Base-by-base conservation (phyloP, 2,113 vertebrate species). In the Melanerpes formicivorus region DNA sequence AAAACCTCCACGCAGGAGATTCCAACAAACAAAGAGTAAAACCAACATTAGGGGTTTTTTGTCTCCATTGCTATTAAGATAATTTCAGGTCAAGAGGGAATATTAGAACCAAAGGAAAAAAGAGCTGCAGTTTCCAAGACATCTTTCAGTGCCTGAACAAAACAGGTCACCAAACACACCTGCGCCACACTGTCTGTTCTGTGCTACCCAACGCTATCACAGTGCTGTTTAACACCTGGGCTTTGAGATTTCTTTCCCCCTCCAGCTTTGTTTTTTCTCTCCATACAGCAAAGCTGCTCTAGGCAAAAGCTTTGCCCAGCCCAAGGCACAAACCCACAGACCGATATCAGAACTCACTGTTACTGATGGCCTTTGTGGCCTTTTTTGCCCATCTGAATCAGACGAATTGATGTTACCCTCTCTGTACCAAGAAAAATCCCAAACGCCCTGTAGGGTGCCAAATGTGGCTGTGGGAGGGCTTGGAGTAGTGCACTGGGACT, bases 11-110 rank as follows among this genome's bases (percentile, higher is more conserved):
- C 26, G 25, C 27, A 74, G 34, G 15, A 26, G 67, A 70, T 44
- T 84, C 84, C 80, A 76, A 46, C 26, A 60, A 54, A 59, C 32
- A 52, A 40, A 90, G 78, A 75, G 65, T 46, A 74, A 91, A 91
- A 87, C 10, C 50, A 76, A n/a, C 0, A 0, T 13, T n/a, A 76
- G 22, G 2, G 22, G 2, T 52, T 42, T 86, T 92, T 89, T 71
- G 60, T 25, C 76, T 90, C 52, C 30, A 1, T 42, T 78, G 52
- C 42, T 62, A 63, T n/a, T 90, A 85, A 70, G 67, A 85, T 46
- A 66, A 85, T 83, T 88, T 83, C 85, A 77, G 87, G 90, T 93
- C 90, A 95, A 91, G 87, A 77, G 85, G 65, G 69, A 93, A 76
- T 56, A 54, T 6, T 40, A 63, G 71, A 91, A 87, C 40, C 27